These are phyloP conservation scores for Benthochromis sp. DNA, from an alignment of 2,113 vertebrate genomes.

Conservation along the genomic window DNA sequence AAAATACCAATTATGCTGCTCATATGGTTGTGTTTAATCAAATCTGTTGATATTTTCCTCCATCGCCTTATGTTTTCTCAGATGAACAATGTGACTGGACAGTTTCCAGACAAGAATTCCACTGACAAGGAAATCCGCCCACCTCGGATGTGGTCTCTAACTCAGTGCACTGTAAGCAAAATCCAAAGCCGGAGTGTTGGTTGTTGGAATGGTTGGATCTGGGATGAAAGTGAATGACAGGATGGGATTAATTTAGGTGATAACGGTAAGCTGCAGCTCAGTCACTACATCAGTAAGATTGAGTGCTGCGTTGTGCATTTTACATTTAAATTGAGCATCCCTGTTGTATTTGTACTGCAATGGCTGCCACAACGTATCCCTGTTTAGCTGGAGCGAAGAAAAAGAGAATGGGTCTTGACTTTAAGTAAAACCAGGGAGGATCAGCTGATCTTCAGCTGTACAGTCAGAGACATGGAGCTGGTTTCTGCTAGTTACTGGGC, in stretches of 20 bases:
- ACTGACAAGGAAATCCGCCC: constrained; percentile 7
- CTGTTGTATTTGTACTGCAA: background rate
- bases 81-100: constrained; percentile 37
- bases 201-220: background rate
- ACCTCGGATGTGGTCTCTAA: constrained; percentile 20
- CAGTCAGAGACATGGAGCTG: constrained; percentile 26
- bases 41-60: constrained; percentile 28
- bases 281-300: background rate
- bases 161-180: background rate
- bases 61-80: constrained; percentile 8
- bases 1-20: constrained; percentile 1
- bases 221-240: background rate
- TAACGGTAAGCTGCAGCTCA: background rate
- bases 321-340: background rate
- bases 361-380: background rate
- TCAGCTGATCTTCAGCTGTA: constrained; percentile 58
- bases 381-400: background rate
- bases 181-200: background rate
- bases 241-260: background rate
- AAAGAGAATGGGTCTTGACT: constrained; percentile 19
- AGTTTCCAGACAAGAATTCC: constrained; percentile 13
- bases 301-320: background rate
- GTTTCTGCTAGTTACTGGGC: constrained; percentile 46
- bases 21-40: constrained; percentile 30
- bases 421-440: constrained; percentile 16